Base-by-base conservation (phyloP, 1,140 invertebrate genomes). In the Scylla paramamosain region DNA sequence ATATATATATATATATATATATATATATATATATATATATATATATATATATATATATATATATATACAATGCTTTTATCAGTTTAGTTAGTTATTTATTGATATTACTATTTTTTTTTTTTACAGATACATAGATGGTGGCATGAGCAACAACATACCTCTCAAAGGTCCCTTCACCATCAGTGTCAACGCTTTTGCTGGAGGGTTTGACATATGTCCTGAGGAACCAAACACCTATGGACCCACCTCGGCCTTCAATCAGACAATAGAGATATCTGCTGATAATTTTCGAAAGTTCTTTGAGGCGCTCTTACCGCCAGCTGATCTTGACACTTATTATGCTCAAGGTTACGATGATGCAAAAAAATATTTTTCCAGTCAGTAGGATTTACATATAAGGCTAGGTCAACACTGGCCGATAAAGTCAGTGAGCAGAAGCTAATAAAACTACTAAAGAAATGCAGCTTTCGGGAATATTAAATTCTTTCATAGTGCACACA, bases 131-230 rank as follows among this genome's bases (percentile, higher is more conserved):
- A 87, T 95, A 12, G 94, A 95, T 29, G 94, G 94, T 29, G 94
- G 94, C 1, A 95, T 95, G 90, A 95, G 94, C 83, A 95, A 95
- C 94, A 95, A 95, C 82, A 95, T 95, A 45, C 94, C 94, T 0
- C 90, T 95, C 3, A 95, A 95, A 48, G 83, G 94, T 0, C 90
- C 90, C 32, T 87, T 25, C 89, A 95, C 46, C 83, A n/a, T 95
- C 20, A 67, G 39, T 83, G 86, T 95, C n/a, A 95, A 95, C 31
- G 94, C 52, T 16, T 95, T 95, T 28, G 88, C 94, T n/a, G 94
- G 94, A 32, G 94, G 86, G 89, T 95, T 95, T 87, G 94, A 95
- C 32, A 95, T 95, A 4, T 92, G 90, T 25, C 94, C 94, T 10
- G 46, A 39, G 14, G 90, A 95, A 7, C 77, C 84, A 10, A 29